A percentile compares a stretch with the other conserved stretches of the same genome.
These are phyloP conservation scores for Helicoverpa armigera DNA, from an alignment of 1,140 invertebrate species.

Conservation along the genomic window DNA sequence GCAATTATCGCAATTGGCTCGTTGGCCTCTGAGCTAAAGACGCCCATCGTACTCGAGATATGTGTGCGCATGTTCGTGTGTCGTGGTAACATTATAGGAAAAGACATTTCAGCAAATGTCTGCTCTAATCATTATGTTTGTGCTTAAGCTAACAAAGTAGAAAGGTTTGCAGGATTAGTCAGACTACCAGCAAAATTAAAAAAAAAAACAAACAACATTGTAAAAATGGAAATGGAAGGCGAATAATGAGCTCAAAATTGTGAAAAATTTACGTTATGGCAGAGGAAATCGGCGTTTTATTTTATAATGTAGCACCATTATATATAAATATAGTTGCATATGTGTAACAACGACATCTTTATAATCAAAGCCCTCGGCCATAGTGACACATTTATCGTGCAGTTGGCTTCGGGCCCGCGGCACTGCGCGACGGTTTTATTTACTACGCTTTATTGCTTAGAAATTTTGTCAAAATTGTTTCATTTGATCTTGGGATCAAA, in stretches of 20 bases:
- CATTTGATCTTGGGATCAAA: slow-evolving; percentile 51
- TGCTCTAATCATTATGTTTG: slow-evolving; percentile 37
- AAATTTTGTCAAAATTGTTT: slow-evolving; percentile 49
- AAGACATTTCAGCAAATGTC: slow-evolving; percentile 35
- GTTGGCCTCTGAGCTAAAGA: slow-evolving; percentile 78
- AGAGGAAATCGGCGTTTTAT: slow-evolving; percentile 25
- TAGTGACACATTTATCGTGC: slow-evolving; percentile 50
- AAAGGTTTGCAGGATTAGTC: neutral
- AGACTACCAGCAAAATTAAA: slow-evolving; percentile 13
- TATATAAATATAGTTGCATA: slow-evolving; percentile 48
- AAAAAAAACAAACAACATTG: too few species aligned
- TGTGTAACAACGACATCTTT: slow-evolving; percentile 41
- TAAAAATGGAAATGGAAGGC: too few species aligned
- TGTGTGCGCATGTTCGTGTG: slow-evolving; percentile 47
- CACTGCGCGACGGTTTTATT: slow-evolving; percentile 42
- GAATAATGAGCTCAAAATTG: slow-evolving; percentile 10
- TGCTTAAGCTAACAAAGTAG: neutral
- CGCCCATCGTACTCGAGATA: slow-evolving; percentile 70
- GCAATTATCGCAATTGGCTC: slow-evolving; percentile 85
- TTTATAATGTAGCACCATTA: slow-evolving; percentile 18
- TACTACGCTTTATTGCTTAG: slow-evolving; percentile 43
- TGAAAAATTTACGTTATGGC: slow-evolving; percentile 5
- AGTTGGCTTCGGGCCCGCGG: slow-evolving; percentile 42
- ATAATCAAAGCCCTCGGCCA: slow-evolving; percentile 42
- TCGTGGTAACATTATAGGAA: slow-evolving; percentile 40